Conservation (phyloP, 1,140 invertebrate species). For the Neomicropteryx cornuta region DNA sequence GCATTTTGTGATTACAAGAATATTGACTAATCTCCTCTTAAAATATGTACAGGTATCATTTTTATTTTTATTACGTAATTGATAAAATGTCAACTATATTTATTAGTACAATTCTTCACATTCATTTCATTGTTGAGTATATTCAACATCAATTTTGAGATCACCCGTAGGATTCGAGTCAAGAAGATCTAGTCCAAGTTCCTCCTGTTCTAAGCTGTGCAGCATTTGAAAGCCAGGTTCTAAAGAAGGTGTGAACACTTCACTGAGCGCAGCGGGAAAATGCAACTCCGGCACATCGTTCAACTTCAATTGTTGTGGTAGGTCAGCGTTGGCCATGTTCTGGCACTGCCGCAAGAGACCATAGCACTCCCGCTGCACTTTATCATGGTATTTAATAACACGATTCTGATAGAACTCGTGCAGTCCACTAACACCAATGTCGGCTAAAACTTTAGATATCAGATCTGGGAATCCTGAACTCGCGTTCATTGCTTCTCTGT, state of each 20-base stretch:
- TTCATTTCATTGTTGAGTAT: too few relatives aligned
- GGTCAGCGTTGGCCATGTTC: slow-evolving; percentile 24
- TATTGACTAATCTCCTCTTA: too few relatives aligned
- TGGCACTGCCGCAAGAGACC: slow-evolving; percentile 25
- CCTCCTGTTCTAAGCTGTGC: slow-evolving; percentile 34
- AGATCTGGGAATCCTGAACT: slow-evolving; percentile 33
- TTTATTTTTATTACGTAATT: too few relatives aligned
- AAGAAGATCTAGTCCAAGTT: slow-evolving; percentile 29
- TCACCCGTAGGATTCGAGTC: slow-evolving; percentile 28
- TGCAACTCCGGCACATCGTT: slow-evolving; percentile 39
- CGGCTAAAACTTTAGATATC: slow-evolving; percentile 34
- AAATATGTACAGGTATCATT: too few relatives aligned
- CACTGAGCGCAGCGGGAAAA: slow-evolving; percentile 35
- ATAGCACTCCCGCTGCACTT: slow-evolving; percentile 25
- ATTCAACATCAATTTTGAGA: slow-evolving; percentile 30
- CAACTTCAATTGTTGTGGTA: slow-evolving; percentile 29
- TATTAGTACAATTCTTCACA: too few relatives aligned
- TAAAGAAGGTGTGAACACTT: slow-evolving; percentile 33
- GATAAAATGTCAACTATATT: too few relatives aligned
- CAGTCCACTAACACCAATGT: slow-evolving; percentile 32
- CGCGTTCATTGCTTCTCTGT: slow-evolving; percentile 30
- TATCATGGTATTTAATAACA: slow-evolving; percentile 28
- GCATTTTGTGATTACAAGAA: too few relatives aligned
- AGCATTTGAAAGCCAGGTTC: slow-evolving; percentile 38
- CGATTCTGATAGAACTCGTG: slow-evolving; percentile 32